phyloP scores from a whole-genome alignment of 2,888 invertebrate species.

The Drosophila anceps region DNA sequence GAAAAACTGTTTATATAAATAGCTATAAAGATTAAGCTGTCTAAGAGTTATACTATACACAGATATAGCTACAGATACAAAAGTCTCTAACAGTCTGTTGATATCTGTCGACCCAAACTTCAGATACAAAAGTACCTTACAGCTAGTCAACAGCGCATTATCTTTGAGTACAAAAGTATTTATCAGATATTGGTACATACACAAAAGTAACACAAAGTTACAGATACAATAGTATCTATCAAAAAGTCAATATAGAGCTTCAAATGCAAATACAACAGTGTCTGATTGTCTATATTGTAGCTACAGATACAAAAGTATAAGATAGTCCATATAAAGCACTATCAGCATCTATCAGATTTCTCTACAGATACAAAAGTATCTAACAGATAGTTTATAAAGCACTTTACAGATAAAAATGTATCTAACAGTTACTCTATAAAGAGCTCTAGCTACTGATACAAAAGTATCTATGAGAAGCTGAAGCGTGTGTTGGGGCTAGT shows the following conservation, averaged over 20 bases:
- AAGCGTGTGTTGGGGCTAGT: constrained; percentile 19
- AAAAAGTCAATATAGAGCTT: not conserved
- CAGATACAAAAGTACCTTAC: not conserved
- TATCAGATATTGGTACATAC: no score
- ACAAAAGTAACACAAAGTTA: no score
- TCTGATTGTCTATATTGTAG: not conserved
- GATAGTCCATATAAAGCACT: not conserved
- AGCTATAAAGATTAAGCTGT: not conserved
- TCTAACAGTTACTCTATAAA: not conserved
- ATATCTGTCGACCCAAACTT: not conserved
- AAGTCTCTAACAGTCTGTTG: not conserved
- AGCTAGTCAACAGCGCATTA: not conserved
- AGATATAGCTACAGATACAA: not conserved
- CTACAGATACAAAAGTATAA: constrained; percentile 13
- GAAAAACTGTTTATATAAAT: not conserved
- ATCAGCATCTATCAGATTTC: no score
- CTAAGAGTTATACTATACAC: not conserved
- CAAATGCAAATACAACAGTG: not conserved
- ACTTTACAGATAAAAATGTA: not conserved
- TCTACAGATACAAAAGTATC: constrained; percentile 17
- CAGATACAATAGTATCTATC: not conserved
- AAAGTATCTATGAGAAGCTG: constrained; percentile 16
- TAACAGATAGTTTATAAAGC: not conserved
- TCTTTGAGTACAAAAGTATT: not conserved
- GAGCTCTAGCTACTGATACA: constrained; percentile 10